Evolutionary conservation across 35 echinoderm and acorn worm genomes (phyloP).

Genomic region (Strongylocentrotus purpuratus): DNA sequence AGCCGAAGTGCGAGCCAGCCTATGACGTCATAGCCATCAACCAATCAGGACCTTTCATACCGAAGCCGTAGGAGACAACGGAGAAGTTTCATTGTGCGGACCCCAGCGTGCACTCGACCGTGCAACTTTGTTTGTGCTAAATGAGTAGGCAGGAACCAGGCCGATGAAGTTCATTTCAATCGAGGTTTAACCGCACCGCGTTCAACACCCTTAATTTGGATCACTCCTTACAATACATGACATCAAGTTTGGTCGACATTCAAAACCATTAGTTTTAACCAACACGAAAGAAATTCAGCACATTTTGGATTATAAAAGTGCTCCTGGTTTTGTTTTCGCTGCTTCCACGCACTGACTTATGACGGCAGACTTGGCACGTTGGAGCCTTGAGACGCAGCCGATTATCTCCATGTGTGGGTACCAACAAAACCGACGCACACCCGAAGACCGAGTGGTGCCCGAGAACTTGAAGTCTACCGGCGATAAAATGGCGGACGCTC

Average conservation of each 20-base stretch:
- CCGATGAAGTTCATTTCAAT: background rate
- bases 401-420: constrained; percentile 50
- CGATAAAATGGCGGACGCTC: constrained; percentile 15
- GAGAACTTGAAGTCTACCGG: constrained; percentile 30
- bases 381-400: constrained; percentile 45
- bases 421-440: constrained; percentile 33
- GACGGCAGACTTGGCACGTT: constrained; percentile 42
- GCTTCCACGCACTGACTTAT: background rate
- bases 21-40: background rate
- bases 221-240: no score
- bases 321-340: background rate
- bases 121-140: background rate
- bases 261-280: background rate
- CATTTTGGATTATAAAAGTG: background rate
- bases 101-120: background rate
- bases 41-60: background rate
- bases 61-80: background rate
- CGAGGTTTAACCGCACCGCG: background rate
- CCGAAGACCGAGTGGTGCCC: constrained; percentile 9
- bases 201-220: background rate
- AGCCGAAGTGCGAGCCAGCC: background rate
- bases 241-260: background rate
- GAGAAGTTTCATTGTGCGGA: background rate
- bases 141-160: background rate
- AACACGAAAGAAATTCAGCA: background rate